A percentile compares a stretch with the other conserved stretches of the same genome.
phyloP scores from a whole-genome alignment of 2,113 vertebrate genomes.

The Lepisosteus osseus region DNA sequence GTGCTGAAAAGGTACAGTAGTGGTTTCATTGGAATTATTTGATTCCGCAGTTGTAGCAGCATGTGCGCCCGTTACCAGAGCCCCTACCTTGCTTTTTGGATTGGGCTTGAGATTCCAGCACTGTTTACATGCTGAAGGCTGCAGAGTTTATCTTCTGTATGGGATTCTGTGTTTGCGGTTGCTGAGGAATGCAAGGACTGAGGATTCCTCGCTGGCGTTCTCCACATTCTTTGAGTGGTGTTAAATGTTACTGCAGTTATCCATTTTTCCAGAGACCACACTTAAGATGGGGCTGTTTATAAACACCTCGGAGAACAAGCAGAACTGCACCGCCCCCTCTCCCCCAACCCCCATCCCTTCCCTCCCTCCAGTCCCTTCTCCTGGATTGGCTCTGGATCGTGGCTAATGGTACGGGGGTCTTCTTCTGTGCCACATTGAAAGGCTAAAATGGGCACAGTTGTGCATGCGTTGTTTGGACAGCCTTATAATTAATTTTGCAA shows the following conservation, averaged over 20 bases:
- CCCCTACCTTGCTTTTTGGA: too few species aligned
- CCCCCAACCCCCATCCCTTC: conserved; percentile 16
- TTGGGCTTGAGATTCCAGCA: conserved; percentile 42
- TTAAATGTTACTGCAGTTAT: conserved; percentile 44
- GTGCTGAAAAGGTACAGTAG: too few species aligned
- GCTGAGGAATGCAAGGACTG: conserved; percentile 47
- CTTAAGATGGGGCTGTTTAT: conserved; percentile 56
- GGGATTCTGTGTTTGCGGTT: conserved; percentile 64
- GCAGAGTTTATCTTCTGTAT: conserved; percentile 55
- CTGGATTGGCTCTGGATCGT: conserved; percentile 33
- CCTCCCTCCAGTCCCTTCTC: background rate
- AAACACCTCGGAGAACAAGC: conserved; percentile 50
- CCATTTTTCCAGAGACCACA: conserved; percentile 57
- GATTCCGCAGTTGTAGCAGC: too few species aligned
- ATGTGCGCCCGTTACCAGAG: too few species aligned
- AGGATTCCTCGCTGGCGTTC: conserved; percentile 61
- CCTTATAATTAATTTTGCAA: background rate
- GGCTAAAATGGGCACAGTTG: conserved; percentile 14
- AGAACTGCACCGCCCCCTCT: background rate
- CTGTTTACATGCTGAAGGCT: conserved; percentile 47
- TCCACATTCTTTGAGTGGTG: conserved; percentile 59
- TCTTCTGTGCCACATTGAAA: conserved; percentile 34
- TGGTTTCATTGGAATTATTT: too few species aligned
- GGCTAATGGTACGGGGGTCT: conserved; percentile 41
- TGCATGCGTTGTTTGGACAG: conserved; percentile 11